Evolutionary conservation across 2,797 vertebrate species (phyloP), one percentile per base, ranked within the genome.

Genomic region (Xenops minutus): DNA sequence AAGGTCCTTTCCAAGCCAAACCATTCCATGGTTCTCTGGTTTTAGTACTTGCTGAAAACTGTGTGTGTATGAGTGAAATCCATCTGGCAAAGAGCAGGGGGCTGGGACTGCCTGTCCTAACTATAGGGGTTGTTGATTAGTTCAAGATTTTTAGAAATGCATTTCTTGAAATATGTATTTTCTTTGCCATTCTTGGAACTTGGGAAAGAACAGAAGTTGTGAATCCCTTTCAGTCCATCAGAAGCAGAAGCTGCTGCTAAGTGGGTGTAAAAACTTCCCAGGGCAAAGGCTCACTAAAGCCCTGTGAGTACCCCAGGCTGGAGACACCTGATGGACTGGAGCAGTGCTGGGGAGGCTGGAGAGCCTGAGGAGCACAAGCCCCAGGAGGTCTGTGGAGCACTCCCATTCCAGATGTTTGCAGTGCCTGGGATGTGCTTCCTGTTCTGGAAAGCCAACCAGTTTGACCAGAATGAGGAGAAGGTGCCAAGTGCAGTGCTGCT

Each of bases 61-160:
- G 4, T 19, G 8, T 46, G 12, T 59, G 17, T 43, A 2, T 0
- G 5, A 43, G 21, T 0, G 1, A 23, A 39, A 34, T 32, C 51
- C 73, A 55, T 10, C 41, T 32, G 6, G 32, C 18, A 52, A 58
- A 58, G 39, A 67, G 39, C 59, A 39, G 56, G 56, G 8, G 29
- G 56, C 14, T 36, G 58, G 58, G 34, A 18, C 56, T 46, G 48
- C 9, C 34, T 18, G 14, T 29, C 34, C 61, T 19, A 14, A 6
- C 29, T 22, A 43, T 24, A 21, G 58, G n/a, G 18, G 2, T 32
- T 41, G 13, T 32, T n/a, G 51, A 17, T 21, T 23, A 8, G 8
- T 20, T 88, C 18, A 41, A 52, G 23, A 29, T 34, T 68, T 81
- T 75, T 37, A 77, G 73, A 54, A 80, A 52, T 1, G 0, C 36